phyloP scores from a whole-genome alignment of 2,888 invertebrate genomes.

The Perizoma affinitatum region DNA sequence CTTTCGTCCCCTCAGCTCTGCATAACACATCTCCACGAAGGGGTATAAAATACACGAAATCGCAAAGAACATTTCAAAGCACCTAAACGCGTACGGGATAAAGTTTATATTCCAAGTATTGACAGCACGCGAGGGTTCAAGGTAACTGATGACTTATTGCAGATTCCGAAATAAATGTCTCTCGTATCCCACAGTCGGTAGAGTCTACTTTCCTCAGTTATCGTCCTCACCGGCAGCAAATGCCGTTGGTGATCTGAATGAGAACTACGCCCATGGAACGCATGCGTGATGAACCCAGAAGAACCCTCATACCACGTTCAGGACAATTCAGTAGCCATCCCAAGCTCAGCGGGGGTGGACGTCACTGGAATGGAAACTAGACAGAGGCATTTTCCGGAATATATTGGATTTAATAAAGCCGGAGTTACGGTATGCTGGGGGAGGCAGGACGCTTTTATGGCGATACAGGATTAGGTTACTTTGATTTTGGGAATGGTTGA shows the following conservation, averaged over 20 bases:
- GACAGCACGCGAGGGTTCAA: slow-evolving; percentile 3
- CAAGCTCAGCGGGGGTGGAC: slow-evolving; percentile 18
- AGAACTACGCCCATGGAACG: slow-evolving; percentile 28
- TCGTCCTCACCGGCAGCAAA: slow-evolving; percentile 7
- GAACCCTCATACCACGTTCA: slow-evolving; percentile 26
- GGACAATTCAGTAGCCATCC: slow-evolving; percentile 33
- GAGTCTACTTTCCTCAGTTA: slow-evolving; percentile 12
- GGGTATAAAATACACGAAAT: slow-evolving; percentile 43
- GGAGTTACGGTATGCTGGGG: slow-evolving; percentile 1
- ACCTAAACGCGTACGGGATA: slow-evolving; percentile 13
- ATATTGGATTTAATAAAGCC: slow-evolving; percentile 29
- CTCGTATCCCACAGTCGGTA: slow-evolving; percentile 20
- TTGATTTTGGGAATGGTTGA: slow-evolving; percentile 11
- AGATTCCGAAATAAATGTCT: slow-evolving; percentile 2
- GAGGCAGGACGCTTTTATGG: slow-evolving; percentile 2
- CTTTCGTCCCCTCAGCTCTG: slow-evolving; percentile 45
- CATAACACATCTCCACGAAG: slow-evolving; percentile 48
- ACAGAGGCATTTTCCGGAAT: slow-evolving; percentile 33
- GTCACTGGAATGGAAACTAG: slow-evolving; percentile 21
- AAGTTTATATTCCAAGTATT: slow-evolving; percentile 23
- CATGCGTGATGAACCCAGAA: slow-evolving; percentile 43
- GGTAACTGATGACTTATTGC: not conserved
- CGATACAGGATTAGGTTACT: slow-evolving; percentile 17
- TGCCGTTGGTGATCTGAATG: slow-evolving; percentile 20
- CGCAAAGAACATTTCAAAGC: slow-evolving; percentile 5